Evolutionary conservation across 2,797 vertebrate genomes (phyloP).

Genomic region (Petrocephalus schoutedeni): DNA sequence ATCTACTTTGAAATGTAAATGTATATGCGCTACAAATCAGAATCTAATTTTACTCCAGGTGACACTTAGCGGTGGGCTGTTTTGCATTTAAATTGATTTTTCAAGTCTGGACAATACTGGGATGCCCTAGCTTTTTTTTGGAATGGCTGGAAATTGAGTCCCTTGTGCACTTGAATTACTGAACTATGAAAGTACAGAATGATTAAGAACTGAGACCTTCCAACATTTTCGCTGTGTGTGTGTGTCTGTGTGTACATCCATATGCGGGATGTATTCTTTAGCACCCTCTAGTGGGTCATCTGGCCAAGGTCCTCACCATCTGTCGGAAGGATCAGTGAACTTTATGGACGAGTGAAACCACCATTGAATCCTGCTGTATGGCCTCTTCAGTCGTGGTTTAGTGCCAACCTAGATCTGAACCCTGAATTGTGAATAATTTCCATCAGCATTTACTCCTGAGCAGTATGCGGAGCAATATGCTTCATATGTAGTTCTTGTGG

Average conservation of each 20-base stretch:
- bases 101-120: background rate
- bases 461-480: background rate
- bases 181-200: background rate
- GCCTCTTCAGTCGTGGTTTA: background rate
- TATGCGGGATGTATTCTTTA: background rate
- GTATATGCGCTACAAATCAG: background rate
- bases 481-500: background rate
- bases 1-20: background rate
- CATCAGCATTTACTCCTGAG: background rate
- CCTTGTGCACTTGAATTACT: background rate
- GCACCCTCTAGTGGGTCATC: background rate
- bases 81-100: conserved; percentile 10
- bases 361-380: background rate
- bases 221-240: background rate
- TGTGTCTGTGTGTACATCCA: background rate
- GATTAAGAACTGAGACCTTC: background rate
- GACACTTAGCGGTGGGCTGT: background rate
- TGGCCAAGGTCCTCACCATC: background rate
- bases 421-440: background rate
- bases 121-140: background rate
- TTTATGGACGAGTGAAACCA: background rate
- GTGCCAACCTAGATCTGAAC: background rate
- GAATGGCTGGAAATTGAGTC: background rate
- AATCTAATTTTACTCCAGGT: background rate
- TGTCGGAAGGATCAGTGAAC: background rate